A percentile compares a stretch with the other conserved stretches of the same genome.
Evolutionary conservation across 2,797 vertebrate species (phyloP).

Genomic region (Sparus aurata): DNA sequence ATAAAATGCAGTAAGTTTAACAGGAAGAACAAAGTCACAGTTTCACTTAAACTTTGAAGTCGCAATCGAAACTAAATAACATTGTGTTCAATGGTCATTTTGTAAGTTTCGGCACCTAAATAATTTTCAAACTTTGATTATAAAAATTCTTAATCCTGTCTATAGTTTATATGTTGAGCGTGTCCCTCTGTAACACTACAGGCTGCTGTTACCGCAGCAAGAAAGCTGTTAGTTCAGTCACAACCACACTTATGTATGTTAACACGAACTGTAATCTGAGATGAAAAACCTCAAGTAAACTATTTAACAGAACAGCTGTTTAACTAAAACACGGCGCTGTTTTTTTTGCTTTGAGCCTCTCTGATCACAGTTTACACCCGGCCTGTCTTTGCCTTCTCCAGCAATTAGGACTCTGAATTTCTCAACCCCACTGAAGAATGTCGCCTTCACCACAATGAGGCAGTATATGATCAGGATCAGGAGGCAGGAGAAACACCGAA

Average conservation of each 20-base stretch:
- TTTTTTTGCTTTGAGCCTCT: not conserved
- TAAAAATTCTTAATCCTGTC: not conserved
- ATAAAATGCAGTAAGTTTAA: not conserved
- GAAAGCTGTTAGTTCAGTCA: not conserved
- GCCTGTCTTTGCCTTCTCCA: slow-evolving; percentile 32
- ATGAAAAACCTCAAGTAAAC: not conserved
- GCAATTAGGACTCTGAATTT: slow-evolving; percentile 41
- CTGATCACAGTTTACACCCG: not conserved
- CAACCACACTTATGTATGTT: not conserved
- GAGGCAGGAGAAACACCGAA: slow-evolving; percentile 68
- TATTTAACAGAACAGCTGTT: not conserved
- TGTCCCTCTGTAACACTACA: not conserved
- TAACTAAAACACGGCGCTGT: not conserved
- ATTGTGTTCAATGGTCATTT: not conserved
- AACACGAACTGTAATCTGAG: not conserved
- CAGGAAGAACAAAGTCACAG: not conserved
- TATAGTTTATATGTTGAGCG: not conserved
- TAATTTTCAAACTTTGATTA: not conserved
- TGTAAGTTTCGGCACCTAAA: not conserved
- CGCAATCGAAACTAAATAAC: not conserved
- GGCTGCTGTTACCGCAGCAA: not conserved
- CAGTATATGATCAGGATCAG: slow-evolving; percentile 89
- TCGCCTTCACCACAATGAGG: slow-evolving; percentile 88
- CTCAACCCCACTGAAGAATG: slow-evolving; percentile 77
- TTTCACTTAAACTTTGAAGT: not conserved